These are phyloP conservation scores for Eufriesea mexicana DNA, from an alignment of 1,140 invertebrate species.

Conservation along the genomic window DNA sequence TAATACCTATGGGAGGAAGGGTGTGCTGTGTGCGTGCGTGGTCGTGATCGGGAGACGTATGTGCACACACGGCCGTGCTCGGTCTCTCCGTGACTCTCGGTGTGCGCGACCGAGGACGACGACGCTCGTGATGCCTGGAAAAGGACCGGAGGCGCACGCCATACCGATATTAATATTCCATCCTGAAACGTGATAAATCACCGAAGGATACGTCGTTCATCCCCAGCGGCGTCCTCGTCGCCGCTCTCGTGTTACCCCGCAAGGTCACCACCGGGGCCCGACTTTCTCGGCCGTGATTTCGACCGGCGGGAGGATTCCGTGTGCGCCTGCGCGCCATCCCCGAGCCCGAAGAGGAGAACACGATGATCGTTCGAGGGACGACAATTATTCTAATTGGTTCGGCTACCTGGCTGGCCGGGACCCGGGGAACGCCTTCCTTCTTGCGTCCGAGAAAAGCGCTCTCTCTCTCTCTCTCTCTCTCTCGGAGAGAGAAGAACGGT, in stretches of 20 bases:
- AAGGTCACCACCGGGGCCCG: conserved; percentile 27
- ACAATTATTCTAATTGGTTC: conserved; percentile 26
- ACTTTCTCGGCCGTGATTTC: background rate
- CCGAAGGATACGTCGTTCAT: conserved; percentile 53
- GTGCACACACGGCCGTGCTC: conserved; percentile 13
- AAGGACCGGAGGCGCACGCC: conserved; percentile 59
- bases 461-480: no score
- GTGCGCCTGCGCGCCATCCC: background rate
- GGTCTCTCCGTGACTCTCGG: background rate
- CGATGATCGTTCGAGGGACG: background rate
- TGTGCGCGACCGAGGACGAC: conserved; percentile 21
- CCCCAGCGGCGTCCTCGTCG: conserved; percentile 53
- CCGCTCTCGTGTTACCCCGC: conserved; percentile 60
- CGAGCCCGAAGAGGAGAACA: background rate
- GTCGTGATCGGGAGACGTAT: conserved; percentile 17
- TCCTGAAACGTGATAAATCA: conserved; percentile 69
- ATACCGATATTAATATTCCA: conserved; percentile 77
- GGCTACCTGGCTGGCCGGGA: conserved; percentile 10
- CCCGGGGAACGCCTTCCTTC: background rate
- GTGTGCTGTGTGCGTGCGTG: conserved; percentile 41
- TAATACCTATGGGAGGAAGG: conserved; percentile 73
- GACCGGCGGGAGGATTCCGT: conserved; percentile 12
- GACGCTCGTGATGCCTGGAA: conserved; percentile 25
- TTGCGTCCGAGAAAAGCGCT: background rate
- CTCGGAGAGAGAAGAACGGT: no score